These are phyloP conservation scores for Drosophila mercatorum DNA, from an alignment of 2,888 invertebrate species.

Conservation along the genomic window DNA sequence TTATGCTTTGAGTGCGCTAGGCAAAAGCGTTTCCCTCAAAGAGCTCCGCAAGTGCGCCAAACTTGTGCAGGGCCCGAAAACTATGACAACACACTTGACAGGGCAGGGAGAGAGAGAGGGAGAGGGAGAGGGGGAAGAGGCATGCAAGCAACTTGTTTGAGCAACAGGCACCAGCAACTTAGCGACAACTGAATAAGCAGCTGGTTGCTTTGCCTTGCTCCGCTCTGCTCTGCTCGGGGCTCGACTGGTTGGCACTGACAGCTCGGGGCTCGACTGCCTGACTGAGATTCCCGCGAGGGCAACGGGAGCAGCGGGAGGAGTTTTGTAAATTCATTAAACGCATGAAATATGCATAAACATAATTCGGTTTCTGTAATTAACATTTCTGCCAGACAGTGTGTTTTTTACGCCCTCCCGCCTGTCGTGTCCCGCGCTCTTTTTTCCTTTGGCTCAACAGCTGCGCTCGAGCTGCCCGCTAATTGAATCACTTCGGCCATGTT, in stretches of 20 bases:
- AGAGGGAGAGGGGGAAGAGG: too few species aligned
- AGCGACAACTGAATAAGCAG: conserved; percentile 8
- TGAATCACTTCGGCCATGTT: conserved; percentile 44
- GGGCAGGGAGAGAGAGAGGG: too few species aligned
- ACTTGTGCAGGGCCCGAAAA: conserved; percentile 8
- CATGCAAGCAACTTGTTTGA: conserved; percentile 9
- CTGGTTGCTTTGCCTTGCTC: neutral
- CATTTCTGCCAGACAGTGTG: conserved; percentile 26
- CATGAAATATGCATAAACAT: conserved; percentile 67
- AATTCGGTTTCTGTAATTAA: conserved; percentile 54
- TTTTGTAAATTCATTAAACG: conserved; percentile 57
- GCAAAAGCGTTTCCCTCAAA: neutral
- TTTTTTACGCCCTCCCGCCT: conserved; percentile 2
- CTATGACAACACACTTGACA: neutral
- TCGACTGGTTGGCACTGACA: neutral
- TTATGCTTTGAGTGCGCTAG: neutral
- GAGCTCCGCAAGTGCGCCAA: neutral
- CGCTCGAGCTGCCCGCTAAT: conserved; percentile 37
- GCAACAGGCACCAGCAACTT: conserved; percentile 8
- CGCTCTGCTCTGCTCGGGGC: neutral
- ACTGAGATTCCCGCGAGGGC: conserved; percentile 17
- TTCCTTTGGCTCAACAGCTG: conserved; percentile 3
- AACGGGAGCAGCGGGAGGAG: conserved; percentile 5
- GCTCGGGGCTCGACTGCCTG: neutral
- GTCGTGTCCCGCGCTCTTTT: neutral